Conservation (phyloP, 2,797 vertebrate genomes). For the Thunnus albacares region DNA sequence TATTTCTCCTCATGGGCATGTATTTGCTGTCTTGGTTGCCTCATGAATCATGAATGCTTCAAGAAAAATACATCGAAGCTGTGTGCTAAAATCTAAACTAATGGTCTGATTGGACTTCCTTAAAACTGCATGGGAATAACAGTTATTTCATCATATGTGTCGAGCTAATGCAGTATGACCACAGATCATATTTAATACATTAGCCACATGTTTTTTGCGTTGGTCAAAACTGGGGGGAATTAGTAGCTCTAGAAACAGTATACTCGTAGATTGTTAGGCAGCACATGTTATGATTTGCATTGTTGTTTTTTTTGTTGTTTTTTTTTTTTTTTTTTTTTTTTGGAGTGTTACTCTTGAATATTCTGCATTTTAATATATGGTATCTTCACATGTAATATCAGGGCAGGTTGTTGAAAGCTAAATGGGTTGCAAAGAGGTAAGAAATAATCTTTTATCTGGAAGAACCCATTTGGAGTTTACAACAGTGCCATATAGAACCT, state of each 20-base stretch:
- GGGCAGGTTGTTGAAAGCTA: slow-evolving; percentile 8
- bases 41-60: slow-evolving; percentile 23
- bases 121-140: not conserved
- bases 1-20: slow-evolving; percentile 65
- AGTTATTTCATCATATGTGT: slow-evolving; percentile 13
- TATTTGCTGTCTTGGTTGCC: slow-evolving; percentile 29
- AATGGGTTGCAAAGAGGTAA: not conserved
- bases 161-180: slow-evolving; percentile 31
- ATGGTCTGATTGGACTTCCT: slow-evolving; percentile 18
- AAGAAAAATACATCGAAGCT: slow-evolving; percentile 10
- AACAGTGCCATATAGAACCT: slow-evolving; percentile 16
- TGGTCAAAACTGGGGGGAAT: slow-evolving; percentile 28
- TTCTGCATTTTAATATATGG: slow-evolving; percentile 16
- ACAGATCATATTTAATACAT: slow-evolving; percentile 32
- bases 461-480: not conserved
- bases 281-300: slow-evolving; percentile 31
- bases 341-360: not conserved
- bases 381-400: slow-evolving; percentile 23
- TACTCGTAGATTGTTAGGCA: not conserved
- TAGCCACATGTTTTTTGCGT: slow-evolving; percentile 40
- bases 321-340: too few species aligned
- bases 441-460: slow-evolving; percentile 15
- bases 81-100: slow-evolving; percentile 11
- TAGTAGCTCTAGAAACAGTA: not conserved
- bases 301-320: too few species aligned